These are phyloP conservation scores for Leptocoma aspasia DNA, from an alignment of 2,113 vertebrate species.

Conservation along the genomic window DNA sequence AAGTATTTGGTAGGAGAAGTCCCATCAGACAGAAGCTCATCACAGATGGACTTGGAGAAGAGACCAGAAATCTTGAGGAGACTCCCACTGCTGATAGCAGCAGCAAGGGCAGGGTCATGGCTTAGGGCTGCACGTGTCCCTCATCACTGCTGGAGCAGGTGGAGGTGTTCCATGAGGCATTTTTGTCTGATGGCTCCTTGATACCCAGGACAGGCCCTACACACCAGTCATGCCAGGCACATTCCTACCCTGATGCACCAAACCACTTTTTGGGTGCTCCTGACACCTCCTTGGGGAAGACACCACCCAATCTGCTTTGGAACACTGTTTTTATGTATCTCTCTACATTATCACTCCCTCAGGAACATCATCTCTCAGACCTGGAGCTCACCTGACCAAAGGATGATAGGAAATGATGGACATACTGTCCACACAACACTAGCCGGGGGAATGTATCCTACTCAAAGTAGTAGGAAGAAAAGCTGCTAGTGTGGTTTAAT, in stretches of 20 bases:
- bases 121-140: background rate
- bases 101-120: background rate
- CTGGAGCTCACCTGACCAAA: background rate
- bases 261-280: background rate
- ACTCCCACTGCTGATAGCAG: background rate
- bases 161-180: background rate
- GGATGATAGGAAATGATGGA: fast-evolving
- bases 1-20: background rate
- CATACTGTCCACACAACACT: background rate
- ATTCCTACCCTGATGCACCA: background rate
- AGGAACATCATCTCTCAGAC: background rate
- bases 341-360: background rate
- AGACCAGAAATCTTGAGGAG: background rate
- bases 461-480: background rate
- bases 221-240: background rate
- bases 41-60: fast-evolving
- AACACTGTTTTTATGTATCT: background rate
- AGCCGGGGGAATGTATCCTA: background rate
- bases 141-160: background rate
- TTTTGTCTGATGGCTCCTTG: background rate
- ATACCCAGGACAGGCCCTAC: background rate
- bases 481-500: background rate
- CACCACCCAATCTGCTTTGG: background rate
- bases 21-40: background rate
- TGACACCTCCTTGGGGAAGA: background rate